These are phyloP conservation scores for Hypanus sabinus DNA, from an alignment of 2,113 vertebrate genomes.

Conservation along the genomic window DNA sequence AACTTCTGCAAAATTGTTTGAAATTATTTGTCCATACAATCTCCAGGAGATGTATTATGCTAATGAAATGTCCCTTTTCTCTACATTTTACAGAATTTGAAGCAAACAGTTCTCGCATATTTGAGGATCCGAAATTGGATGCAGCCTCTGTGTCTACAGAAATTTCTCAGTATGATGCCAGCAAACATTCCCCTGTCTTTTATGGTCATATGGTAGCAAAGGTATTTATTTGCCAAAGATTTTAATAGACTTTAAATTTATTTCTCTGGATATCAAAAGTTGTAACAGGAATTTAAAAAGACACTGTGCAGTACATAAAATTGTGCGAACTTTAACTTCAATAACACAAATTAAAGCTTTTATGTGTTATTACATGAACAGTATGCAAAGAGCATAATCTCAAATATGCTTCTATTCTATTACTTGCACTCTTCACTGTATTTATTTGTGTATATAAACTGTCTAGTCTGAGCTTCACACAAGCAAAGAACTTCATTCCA, in stretches of 20 bases:
- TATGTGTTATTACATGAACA: no score
- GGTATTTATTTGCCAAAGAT: slow-evolving; percentile 39
- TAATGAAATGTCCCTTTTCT: not conserved
- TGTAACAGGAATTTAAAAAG: not conserved
- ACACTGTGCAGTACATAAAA: not conserved
- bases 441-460: no score
- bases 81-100: slow-evolving; percentile 57
- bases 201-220: slow-evolving; percentile 41
- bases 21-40: not conserved
- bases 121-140: slow-evolving; percentile 37
- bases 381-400: no score
- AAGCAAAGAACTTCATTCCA: no score
- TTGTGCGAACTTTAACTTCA: not conserved
- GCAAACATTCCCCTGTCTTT: slow-evolving; percentile 40
- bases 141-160: slow-evolving; percentile 40
- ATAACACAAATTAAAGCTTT: not conserved
- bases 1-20: not conserved
- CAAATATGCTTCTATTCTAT: no score
- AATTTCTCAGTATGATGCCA: slow-evolving; percentile 42
- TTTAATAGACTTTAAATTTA: not conserved
- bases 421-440: no score
- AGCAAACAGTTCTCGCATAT: slow-evolving; percentile 49
- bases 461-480: no score
- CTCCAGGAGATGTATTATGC: not conserved
- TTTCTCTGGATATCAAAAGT: not conserved